Base-by-base conservation (phyloP, 2,797 vertebrate genomes). In the Sebastes oblongus region DNA sequence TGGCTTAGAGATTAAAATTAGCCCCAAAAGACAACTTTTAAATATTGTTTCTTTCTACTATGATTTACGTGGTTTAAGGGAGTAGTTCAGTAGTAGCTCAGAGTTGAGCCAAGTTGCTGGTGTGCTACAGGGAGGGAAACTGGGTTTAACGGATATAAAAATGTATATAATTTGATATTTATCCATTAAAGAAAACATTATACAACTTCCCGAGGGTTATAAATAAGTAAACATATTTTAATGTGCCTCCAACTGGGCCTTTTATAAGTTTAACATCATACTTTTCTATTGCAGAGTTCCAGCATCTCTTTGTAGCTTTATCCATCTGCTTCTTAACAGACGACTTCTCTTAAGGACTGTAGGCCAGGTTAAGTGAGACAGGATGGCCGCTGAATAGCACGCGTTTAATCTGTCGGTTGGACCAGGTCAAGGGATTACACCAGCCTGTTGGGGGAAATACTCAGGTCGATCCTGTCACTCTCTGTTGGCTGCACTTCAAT, bases 381-480 rank as follows among this genome's bases (percentile, higher is more conserved):
- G 88, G 84, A 89, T 80, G 78, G 81, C 76, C 18, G 30, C 78
- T 55, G 79, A 88, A 89, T 65, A 83, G 70, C 82, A 72, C 66
- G 75, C 65, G 0, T 86, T 89, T 93, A 94, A 94, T 94, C 92
- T 86, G 65, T 74, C 83, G 14, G 34, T 25, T 46, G 64, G 92
- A 91, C 89, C 89, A 78, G 85, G 86, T 86, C 87, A 75, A 74
- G 87, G 91, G 91, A 92, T 94, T 93, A 93, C 73, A 80, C 52
- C 78, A 65, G 86, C 73, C 88, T 86, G 79, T 86, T 88, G 70
- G 75, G 66, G 86, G 85, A 83, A 86, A 91, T 84, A 86, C 85
- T 87, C 81, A 66, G 85, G 88, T 89, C 56, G 79, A 85, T 94
- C 84, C 88, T 77, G 84, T 88, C 77, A 12, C 86, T 87, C 86